Base-by-base conservation (phyloP, 2,888 invertebrate species). In the Drosophila fulvimacula region DNA sequence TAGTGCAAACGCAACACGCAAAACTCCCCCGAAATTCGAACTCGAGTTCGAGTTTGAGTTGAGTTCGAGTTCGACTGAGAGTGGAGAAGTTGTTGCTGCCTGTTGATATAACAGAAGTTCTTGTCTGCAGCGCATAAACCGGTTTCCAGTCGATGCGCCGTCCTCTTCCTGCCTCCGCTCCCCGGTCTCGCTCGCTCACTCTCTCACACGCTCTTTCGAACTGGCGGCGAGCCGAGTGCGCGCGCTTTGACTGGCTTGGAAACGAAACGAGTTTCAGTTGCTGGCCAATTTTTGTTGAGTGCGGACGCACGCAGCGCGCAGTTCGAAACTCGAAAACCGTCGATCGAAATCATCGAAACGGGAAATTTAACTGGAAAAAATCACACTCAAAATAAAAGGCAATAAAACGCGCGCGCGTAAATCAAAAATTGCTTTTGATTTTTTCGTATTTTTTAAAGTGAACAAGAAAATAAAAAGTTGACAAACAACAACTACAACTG, bases 261-360 rank as follows among this genome's bases (percentile, higher is more conserved):
- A 48, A 38, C 52, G 63, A 85, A 90, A 91, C 90, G 83, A 90
- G 91, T 90, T 90, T 91, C 79, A 91, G 90, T 91, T 90, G 82
- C 72, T 69, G 83, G 77, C 55, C 80, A 76, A 82, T 81, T 83
- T 88, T 79, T 55, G 73, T 80, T 63, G 81, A 78, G 89, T 82
- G 69, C 75, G 71, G 90, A 89, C 89, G 91, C 83, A 48, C 63
- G 72, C 67, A 53, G 60, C 76, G 79, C 79, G 63, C 64, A 62
- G 34, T 13, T 13, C 46, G 19, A 57, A 19, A 48, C 15, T 21
- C 39, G 36, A 21, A 48, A 64, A 64, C 49, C 72, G 30, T 48
- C 17, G 38, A 21, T 73, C 64, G 61, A 69, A 38, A 30, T 30
- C 57, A 53, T 72, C 61, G 62, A 78, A 77, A 67, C 72, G 72